These are phyloP conservation scores for Knipowitschia caucasica DNA, from an alignment of 2,797 vertebrate genomes.

Conservation along the genomic window DNA sequence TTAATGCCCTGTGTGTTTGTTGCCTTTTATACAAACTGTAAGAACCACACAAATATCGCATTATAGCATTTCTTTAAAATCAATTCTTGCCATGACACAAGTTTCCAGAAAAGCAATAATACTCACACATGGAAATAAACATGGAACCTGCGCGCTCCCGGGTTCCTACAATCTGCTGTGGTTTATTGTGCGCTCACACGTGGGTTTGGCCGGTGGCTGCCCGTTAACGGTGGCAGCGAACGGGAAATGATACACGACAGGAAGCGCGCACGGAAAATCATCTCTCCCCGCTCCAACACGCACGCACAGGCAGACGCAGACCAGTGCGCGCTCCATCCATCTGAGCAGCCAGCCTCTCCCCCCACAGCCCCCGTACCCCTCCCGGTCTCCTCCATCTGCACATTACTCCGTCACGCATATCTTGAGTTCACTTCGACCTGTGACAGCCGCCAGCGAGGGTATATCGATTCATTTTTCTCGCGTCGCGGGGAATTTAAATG, in stretches of 20 bases:
- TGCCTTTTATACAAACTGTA: too few relatives aligned
- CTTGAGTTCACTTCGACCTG: conserved; percentile 53
- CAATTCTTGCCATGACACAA: too few relatives aligned
- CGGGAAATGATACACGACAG: conserved; percentile 58
- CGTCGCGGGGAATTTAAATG: conserved; percentile 41
- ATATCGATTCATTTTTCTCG: conserved; percentile 50
- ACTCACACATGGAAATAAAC: too few relatives aligned
- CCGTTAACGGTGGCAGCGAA: conserved; percentile 41
- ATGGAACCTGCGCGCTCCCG: neutral
- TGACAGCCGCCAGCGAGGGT: conserved; percentile 45
- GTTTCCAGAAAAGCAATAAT: too few relatives aligned
- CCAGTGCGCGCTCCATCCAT: neutral
- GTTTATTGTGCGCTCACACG: too few relatives aligned
- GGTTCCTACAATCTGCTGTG: neutral
- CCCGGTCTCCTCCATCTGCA: conserved; percentile 36
- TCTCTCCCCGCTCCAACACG: conserved; percentile 12
- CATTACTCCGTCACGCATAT: conserved; percentile 53
- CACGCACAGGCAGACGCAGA: conserved; percentile 14
- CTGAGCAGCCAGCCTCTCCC: neutral
- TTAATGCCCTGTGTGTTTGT: too few relatives aligned
- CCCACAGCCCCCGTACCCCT: neutral
- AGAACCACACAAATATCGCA: too few relatives aligned
- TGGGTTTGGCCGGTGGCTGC: conserved; percentile 37
- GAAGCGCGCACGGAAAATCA: conserved; percentile 42
- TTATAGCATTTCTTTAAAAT: too few relatives aligned